phyloP scores from a whole-genome alignment of 1,140 invertebrate genomes.

The Sesamia nonagrioides region DNA sequence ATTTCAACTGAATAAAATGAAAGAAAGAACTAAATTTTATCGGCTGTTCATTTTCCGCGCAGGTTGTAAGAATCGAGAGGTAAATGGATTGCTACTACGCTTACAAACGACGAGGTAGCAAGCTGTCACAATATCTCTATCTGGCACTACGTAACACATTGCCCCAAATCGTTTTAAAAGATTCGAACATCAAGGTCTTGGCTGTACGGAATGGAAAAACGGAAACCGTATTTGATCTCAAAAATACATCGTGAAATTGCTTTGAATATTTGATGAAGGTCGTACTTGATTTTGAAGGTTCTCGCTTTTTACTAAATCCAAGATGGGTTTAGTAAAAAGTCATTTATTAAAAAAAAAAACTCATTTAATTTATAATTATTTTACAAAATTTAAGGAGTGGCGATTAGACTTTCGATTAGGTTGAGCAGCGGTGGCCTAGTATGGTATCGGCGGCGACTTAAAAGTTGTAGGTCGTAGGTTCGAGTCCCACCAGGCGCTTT shows the following conservation, averaged over 20 bases:
- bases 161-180: conserved; percentile 39
- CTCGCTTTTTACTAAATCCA: neutral
- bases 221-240: conserved; percentile 2
- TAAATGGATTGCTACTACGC: conserved; percentile 41
- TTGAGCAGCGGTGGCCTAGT: too few relatives aligned
- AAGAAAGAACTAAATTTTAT: conserved; percentile 16
- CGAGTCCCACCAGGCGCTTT: too few relatives aligned
- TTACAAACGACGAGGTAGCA: conserved; percentile 26
- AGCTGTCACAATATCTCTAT: conserved; percentile 41
- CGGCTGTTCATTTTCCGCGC: conserved; percentile 29
- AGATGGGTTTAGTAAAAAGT: too few relatives aligned
- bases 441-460: too few relatives aligned
- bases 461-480: too few relatives aligned
- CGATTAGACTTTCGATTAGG: too few relatives aligned
- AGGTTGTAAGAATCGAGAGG: conserved; percentile 32
- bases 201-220: conserved; percentile 15
- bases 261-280: neutral
- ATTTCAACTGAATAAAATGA: conserved; percentile 15
- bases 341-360: too few relatives aligned
- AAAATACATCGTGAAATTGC: conserved; percentile 21
- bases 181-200: conserved; percentile 26
- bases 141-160: conserved; percentile 30
- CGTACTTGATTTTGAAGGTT: too few relatives aligned
- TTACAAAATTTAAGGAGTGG: too few relatives aligned
- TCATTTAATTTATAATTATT: too few relatives aligned